Evolutionary conservation across 2,113 vertebrate genomes (phyloP).

Genomic region (Sardina pilchardus): DNA sequence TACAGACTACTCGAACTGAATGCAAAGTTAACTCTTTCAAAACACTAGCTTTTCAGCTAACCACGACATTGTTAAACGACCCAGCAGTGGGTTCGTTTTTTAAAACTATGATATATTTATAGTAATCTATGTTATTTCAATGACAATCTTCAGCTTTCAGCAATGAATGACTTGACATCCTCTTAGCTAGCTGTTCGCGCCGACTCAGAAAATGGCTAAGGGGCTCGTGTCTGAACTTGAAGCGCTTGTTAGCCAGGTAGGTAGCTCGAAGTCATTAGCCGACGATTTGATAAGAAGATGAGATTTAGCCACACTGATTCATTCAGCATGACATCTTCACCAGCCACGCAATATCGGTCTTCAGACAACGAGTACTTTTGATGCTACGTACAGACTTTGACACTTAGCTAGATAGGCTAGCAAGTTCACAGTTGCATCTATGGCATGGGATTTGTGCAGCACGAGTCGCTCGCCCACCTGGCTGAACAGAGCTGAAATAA

Average conservation of each 20-base stretch:
- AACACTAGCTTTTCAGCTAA: not conserved
- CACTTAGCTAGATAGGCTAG: not conserved
- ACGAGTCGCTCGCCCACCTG: not conserved
- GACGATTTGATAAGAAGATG: not conserved
- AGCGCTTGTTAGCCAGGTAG: not conserved
- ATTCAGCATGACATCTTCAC: not conserved
- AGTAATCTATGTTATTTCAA: not conserved
- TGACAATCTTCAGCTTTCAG: not conserved
- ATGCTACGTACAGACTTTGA: not conserved
- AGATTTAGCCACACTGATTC: not conserved
- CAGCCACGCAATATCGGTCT: not conserved
- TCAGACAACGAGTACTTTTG: not conserved
- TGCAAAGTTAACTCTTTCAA: not conserved
- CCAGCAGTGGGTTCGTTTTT: not conserved
- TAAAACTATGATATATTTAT: not conserved
- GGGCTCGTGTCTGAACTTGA: not conserved
- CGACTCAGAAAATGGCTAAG: not conserved
- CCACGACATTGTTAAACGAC: not conserved
- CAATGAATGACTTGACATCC: not conserved
- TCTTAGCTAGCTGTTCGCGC: not conserved
- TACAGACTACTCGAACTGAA: not conserved
- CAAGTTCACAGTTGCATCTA: not conserved
- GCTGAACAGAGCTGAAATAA: not conserved
- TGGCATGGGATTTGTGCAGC: constrained; percentile 4
- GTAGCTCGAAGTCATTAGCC: not conserved